Base-by-base conservation (phyloP, 1,140 invertebrate genomes). In the Hyposmocoma kahamanoa region DNA sequence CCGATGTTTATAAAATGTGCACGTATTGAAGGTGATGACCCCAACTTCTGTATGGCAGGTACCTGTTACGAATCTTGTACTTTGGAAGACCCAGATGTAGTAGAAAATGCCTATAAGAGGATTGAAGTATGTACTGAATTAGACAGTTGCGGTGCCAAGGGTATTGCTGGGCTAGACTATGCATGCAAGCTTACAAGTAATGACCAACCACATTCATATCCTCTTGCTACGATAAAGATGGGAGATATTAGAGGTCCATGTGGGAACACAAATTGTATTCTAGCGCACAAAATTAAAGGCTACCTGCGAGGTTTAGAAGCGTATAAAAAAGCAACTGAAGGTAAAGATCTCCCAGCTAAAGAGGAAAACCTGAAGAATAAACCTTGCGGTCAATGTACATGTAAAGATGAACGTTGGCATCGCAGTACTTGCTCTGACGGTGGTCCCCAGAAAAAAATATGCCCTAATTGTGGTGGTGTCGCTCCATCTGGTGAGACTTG, bases 331-430 rank as follows among this genome's bases (percentile, higher is more conserved):
- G 57, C 56, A 57, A 64, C 72, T 30, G 56, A 60, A 55, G 64
- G 61, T n/a, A 5, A 13, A 48, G 52, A 30, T 10, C 42, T 36
- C 46, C n/a, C n/a, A n/a, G 71, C 47, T 34, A 67, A 53, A 13
- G n/a, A n/a, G n/a, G n/a, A n/a, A n/a, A 73, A 73, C 50, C 55
- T 42, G 18, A 32, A 67, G 36, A 48, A 11, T 2, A 60, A 60
- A 20, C n/a, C n/a, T n/a, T 85, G 82, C 56, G 82, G 82, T 21
- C 49, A 53, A n/a, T 85, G 82, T 63, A 49, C 52, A 26, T 85
- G 82, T 55, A 83, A 85, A 62, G 76, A 85, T 50, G 79, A 85
- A 8, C 63, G 72, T 0, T 81, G 66, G 67, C 78, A 85, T n/a
- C n/a, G n/a, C n/a, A n/a, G n/a, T n/a, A n/a, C n/a, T n/a, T 82